Evolutionary conservation across 2,888 invertebrate genomes (phyloP).

Genomic region (Nemotelus pantherinus): DNA sequence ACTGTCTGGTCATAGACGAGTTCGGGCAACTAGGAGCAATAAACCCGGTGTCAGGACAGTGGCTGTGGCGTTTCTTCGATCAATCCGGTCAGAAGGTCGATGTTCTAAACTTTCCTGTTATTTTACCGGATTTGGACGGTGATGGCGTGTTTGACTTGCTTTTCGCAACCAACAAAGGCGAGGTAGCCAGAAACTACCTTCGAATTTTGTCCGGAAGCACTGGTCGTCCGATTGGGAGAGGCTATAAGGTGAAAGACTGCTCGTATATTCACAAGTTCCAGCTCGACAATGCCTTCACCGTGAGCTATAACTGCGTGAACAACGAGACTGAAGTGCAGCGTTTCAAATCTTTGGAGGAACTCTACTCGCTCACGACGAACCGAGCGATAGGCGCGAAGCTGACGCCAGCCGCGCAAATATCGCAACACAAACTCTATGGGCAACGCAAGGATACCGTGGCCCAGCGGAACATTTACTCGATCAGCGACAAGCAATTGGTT

Average conservation of each 20-base stretch:
- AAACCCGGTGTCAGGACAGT: conserved; percentile 70
- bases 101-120: conserved; percentile 74
- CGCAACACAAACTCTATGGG: conserved; percentile 68
- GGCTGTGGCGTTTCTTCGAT: conserved; percentile 66
- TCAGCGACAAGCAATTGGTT: conserved; percentile 73
- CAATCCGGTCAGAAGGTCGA: conserved; percentile 64
- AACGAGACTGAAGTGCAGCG: conserved; percentile 69
- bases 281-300: conserved; percentile 66
- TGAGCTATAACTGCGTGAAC: conserved; percentile 71
- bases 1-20: conserved; percentile 79
- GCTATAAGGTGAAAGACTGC: conserved; percentile 70
- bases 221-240: conserved; percentile 74
- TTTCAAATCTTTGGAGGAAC: conserved; percentile 63
- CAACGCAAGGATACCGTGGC: conserved; percentile 69
- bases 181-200: conserved; percentile 70
- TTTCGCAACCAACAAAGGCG: conserved; percentile 66
- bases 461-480: conserved; percentile 69
- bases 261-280: conserved; percentile 69
- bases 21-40: conserved; percentile 72
- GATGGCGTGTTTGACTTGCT: conserved; percentile 78
- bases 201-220: conserved; percentile 76
- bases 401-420: conserved; percentile 62
- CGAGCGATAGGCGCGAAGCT: conserved; percentile 57
- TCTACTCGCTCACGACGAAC: conserved; percentile 64
- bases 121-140: conserved; percentile 77